phyloP scores from a whole-genome alignment of 1,140 invertebrate genomes.

The Acromyrmex heyeri region DNA sequence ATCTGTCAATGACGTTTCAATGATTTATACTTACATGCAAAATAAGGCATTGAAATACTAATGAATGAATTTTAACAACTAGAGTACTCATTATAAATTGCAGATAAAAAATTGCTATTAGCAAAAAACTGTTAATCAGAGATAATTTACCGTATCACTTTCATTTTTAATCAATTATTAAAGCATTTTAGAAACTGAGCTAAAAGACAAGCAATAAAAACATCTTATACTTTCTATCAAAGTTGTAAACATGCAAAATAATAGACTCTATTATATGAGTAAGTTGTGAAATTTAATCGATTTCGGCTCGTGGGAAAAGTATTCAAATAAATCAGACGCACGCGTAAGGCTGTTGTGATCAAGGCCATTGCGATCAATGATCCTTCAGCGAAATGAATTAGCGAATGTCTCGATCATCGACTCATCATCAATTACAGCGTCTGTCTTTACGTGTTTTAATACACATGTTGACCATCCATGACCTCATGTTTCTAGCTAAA shows the following conservation, averaged over 20 bases:
- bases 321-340: constrained; percentile 45
- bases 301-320: constrained; percentile 20
- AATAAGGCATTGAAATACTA: not conserved
- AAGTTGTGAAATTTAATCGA: constrained; percentile 24
- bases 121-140: not conserved
- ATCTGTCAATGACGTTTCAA: not conserved
- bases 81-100: not conserved
- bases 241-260: constrained; percentile 45
- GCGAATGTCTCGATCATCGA: constrained; percentile 44
- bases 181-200: not conserved
- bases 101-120: not conserved
- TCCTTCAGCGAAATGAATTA: constrained; percentile 43
- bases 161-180: not conserved
- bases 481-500: not conserved
- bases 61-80: not conserved
- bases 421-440: constrained; percentile 27
- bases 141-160: not conserved
- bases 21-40: not conserved
- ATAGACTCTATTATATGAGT: not conserved
- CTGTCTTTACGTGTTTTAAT: constrained; percentile 29
- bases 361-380: constrained; percentile 65
- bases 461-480: constrained; percentile 28
- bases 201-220: not conserved
- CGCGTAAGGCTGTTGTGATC: constrained; percentile 22
- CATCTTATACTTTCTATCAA: constrained; percentile 44